These are phyloP conservation scores for Gnathonemus echidnorhynchus DNA, from an alignment of 2,113 vertebrate species.

Conservation along the genomic window DNA sequence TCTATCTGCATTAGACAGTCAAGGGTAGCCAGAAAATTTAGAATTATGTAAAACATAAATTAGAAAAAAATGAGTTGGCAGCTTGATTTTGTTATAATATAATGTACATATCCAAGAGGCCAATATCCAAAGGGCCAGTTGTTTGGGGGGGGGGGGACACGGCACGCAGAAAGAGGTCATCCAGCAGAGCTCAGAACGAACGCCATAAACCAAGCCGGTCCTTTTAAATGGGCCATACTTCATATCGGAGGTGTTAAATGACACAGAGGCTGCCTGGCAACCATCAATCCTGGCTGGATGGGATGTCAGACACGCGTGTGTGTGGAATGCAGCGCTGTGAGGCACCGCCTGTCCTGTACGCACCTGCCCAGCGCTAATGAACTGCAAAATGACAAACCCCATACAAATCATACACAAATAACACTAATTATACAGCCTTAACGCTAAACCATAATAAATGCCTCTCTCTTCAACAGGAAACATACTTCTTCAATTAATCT, in stretches of 20 bases:
- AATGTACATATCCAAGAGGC: background rate
- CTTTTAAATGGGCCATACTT: background rate
- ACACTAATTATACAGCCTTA: background rate
- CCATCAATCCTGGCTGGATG: background rate
- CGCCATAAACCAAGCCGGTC: background rate
- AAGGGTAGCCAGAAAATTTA: background rate
- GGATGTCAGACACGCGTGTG: background rate
- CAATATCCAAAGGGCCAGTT: background rate
- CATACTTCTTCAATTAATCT: background rate
- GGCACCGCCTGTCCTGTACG: background rate
- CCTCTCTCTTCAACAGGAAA: background rate
- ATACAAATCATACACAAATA: background rate
- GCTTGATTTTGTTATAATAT: background rate
- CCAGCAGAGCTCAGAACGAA: background rate
- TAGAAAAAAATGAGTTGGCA: background rate
- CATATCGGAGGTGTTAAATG: background rate
- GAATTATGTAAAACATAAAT: background rate
- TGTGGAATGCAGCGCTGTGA: background rate
- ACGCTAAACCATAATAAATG: background rate
- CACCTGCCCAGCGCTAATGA: background rate
- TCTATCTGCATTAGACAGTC: background rate
- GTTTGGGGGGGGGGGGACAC: background rate
- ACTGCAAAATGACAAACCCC: background rate
- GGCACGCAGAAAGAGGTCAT: background rate
- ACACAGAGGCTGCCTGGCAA: background rate